Percentiles rank a stretch among this genome's conserved stretches.
phyloP scores from a whole-genome alignment of 2,888 invertebrate species.

The Lasioglossum leucozonium region DNA sequence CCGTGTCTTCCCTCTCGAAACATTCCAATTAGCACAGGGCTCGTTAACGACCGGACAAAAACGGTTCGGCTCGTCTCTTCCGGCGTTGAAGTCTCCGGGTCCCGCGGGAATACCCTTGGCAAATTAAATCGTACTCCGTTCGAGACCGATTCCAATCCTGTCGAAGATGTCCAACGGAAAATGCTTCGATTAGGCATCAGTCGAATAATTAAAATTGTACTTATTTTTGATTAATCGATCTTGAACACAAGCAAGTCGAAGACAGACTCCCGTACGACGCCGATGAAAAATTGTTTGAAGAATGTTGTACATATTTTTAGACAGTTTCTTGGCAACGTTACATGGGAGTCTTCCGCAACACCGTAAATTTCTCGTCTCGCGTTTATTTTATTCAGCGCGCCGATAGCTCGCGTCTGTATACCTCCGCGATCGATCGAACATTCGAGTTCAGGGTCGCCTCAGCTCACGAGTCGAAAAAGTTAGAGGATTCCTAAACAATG shows the following conservation, averaged over 20 bases:
- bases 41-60: slow-evolving; percentile 24
- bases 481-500: not conserved
- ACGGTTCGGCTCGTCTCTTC: not conserved
- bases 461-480: not conserved
- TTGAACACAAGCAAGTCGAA: no score
- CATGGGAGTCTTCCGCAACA: no score
- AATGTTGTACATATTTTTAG: no score
- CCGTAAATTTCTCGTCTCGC: not conserved
- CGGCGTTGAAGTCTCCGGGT: slow-evolving; percentile 12
- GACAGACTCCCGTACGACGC: no score
- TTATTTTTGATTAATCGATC: not conserved
- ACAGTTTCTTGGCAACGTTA: no score
- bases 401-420: not conserved
- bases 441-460: not conserved
- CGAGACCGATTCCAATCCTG: not conserved
- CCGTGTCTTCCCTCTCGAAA: slow-evolving; percentile 40
- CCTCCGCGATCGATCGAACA: not conserved
- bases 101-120: not conserved
- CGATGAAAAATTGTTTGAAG: no score
- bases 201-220: not conserved
- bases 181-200: no score
- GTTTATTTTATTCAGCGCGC: not conserved
- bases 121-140: not conserved
- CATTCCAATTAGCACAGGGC: slow-evolving; percentile 54
- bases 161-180: not conserved